phyloP scores from a whole-genome alignment of 2,888 invertebrate genomes.

The Drosophila limbata region DNA sequence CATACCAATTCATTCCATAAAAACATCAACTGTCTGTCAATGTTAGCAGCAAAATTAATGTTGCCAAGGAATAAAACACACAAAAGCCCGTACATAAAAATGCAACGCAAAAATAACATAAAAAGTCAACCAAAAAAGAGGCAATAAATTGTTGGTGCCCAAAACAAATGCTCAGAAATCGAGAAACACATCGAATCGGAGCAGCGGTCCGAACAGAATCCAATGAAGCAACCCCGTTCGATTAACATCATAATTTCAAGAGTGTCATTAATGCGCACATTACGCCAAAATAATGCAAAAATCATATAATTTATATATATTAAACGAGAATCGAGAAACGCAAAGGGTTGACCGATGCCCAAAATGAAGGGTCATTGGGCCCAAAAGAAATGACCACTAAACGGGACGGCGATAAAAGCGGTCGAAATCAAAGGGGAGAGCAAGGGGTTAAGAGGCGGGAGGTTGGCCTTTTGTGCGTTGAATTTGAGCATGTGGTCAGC shows the following conservation, averaged over 20 bases:
- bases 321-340: conserved; percentile 26
- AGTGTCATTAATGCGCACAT: conserved; percentile 79
- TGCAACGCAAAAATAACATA: conserved; percentile 77
- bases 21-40: conserved; percentile 77
- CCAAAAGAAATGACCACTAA: conserved; percentile 56
- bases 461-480: conserved; percentile 57
- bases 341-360: conserved; percentile 49
- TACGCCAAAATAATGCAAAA: conserved; percentile 80
- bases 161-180: conserved; percentile 37
- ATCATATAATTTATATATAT: conserved; percentile 77
- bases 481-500: conserved; percentile 73
- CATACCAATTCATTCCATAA: conserved; percentile 50
- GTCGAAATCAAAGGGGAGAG: conserved; percentile 43
- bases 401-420: conserved; percentile 67
- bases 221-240: conserved; percentile 45
- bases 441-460: conserved; percentile 64
- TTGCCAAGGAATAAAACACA: conserved; percentile 48
- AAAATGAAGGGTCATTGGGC: conserved; percentile 48
- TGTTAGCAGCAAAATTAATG: conserved; percentile 64
- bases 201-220: conserved; percentile 3
- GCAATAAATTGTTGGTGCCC: conserved; percentile 68
- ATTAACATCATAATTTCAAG: conserved; percentile 80
- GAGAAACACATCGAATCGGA: conserved; percentile 20
- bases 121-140: conserved; percentile 68
- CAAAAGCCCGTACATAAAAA: conserved; percentile 63